A percentile compares a stretch with the other conserved stretches of the same genome.
phyloP scores from a whole-genome alignment of 2,797 vertebrate species.

The Phaenicophaeus curvirostris region DNA sequence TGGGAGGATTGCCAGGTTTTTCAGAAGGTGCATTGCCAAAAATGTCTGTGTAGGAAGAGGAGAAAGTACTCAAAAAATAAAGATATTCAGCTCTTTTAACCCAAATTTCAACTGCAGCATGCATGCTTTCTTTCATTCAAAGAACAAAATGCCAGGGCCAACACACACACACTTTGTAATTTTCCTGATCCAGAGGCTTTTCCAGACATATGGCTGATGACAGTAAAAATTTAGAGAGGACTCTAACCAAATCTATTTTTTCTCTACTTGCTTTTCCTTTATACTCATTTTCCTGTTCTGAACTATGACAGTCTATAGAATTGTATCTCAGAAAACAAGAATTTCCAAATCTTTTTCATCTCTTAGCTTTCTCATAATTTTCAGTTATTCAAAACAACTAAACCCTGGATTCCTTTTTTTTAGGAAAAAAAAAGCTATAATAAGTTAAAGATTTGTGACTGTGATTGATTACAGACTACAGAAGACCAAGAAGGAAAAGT shows the following conservation, averaged over 20 bases:
- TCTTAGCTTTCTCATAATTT: conserved; percentile 10
- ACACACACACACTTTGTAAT: background rate
- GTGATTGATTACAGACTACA: conserved; percentile 24
- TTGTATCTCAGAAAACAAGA: conserved; percentile 12
- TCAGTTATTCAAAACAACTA: conserved; percentile 10
- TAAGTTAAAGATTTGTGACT: background rate
- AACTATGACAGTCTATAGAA: background rate
- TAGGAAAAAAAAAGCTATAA: background rate
- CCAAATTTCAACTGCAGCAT: background rate
- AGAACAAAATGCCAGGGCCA: background rate
- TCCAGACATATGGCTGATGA: conserved; percentile 12
- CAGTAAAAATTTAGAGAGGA: conserved; percentile 24
- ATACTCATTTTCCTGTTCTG: conserved; percentile 10
- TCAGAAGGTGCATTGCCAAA: conserved; percentile 47
- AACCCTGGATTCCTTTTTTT: background rate
- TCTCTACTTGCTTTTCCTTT: conserved; percentile 21
- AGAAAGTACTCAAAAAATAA: conserved; percentile 5
- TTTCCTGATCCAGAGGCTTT: conserved; percentile 30
- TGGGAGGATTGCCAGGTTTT: conserved; percentile 36
- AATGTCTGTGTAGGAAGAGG: conserved; percentile 16
- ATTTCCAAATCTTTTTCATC: conserved; percentile 12
- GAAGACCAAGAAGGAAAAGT: conserved; percentile 34
- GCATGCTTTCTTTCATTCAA: background rate
- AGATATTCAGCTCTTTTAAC: background rate
- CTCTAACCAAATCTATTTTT: background rate